phyloP scores from a whole-genome alignment of 2,888 invertebrate genomes.

The Cerastis leucographa region DNA sequence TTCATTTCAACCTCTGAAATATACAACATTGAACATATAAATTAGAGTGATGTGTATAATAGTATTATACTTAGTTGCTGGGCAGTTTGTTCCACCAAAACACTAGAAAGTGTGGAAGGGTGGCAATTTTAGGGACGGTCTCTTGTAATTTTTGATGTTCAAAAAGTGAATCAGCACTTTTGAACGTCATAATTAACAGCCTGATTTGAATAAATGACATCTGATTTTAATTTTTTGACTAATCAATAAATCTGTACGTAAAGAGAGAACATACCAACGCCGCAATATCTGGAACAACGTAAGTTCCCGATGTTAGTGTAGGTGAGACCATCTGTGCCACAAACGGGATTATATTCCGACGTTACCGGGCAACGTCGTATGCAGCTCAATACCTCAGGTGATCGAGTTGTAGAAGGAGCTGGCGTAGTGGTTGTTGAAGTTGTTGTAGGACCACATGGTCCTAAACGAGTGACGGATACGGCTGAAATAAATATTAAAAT shows the following conservation, averaged over 20 bases:
- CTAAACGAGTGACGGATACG: constrained; percentile 20
- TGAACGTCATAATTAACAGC: background rate
- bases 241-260: background rate
- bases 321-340: constrained; percentile 81
- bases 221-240: background rate
- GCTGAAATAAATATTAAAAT: constrained; percentile 38
- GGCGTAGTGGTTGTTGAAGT: constrained; percentile 30
- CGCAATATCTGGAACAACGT: constrained; percentile 82
- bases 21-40: background rate
- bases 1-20: constrained; percentile 63
- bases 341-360: constrained; percentile 85
- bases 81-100: background rate
- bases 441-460: constrained; percentile 26
- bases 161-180: background rate
- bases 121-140: background rate
- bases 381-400: constrained; percentile 60
- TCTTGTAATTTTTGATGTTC: background rate
- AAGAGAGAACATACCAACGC: constrained; percentile 78
- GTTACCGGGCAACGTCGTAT: constrained; percentile 77
- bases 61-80: background rate
- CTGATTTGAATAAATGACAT: background rate
- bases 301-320: constrained; percentile 80
- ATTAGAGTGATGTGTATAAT: background rate
- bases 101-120: background rate
- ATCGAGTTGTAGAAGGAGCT: constrained; percentile 5